These are phyloP conservation scores for Sebastes trivittatus DNA, from an alignment of 2,797 vertebrate genomes.

Conservation along the genomic window DNA sequence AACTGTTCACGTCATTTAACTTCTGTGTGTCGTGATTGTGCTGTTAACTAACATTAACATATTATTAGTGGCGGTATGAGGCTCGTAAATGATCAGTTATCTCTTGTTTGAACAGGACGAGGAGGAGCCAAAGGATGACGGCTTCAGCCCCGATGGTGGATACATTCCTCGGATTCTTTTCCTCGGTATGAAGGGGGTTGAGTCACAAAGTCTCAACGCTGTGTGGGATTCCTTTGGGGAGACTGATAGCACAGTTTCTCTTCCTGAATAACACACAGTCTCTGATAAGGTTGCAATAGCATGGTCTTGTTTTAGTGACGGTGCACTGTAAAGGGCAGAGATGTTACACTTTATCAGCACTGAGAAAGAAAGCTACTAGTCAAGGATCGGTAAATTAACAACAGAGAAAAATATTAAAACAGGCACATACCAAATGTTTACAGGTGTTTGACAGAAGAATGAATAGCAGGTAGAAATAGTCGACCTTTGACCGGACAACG, in stretches of 20 bases:
- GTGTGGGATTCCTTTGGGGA: not conserved
- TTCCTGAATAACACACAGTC: not conserved
- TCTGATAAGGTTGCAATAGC: not conserved
- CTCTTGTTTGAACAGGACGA: slow-evolving; percentile 87
- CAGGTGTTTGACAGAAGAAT: not conserved
- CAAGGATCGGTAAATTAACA: not conserved
- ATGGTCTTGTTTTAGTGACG: not conserved
- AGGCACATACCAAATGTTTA: not conserved
- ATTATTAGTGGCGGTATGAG: not conserved
- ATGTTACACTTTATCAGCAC: not conserved
- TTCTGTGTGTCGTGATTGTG: not conserved
- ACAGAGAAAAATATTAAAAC: not conserved
- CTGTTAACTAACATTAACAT: too few species aligned
- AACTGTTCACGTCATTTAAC: not conserved
- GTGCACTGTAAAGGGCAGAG: not conserved
- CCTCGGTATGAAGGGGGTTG: slow-evolving; percentile 84
- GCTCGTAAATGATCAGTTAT: not conserved
- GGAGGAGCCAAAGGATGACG: slow-evolving; percentile 94
- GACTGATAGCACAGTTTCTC: not conserved
- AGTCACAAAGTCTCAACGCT: slow-evolving; percentile 21
- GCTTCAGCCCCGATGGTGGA: slow-evolving; percentile 94
- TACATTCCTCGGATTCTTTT: slow-evolving; percentile 99
- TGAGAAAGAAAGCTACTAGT: not conserved
- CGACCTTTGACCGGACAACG: not conserved
- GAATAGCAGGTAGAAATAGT: not conserved